Base-by-base conservation (phyloP, 2,888 invertebrate species). In the Ptychoptera contaminata region DNA sequence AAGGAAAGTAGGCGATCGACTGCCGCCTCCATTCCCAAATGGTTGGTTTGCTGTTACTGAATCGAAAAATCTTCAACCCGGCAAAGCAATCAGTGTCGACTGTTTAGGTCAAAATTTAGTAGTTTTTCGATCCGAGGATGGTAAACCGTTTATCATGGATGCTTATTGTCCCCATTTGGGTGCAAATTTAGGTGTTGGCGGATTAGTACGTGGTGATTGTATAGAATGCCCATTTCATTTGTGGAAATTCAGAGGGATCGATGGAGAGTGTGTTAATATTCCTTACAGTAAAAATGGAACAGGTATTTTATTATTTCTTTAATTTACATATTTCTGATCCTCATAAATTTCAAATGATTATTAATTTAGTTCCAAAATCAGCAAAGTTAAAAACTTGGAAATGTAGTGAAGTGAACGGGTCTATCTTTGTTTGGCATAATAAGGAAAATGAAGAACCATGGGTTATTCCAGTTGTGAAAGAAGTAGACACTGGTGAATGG, bases 141-240 rank as follows among this genome's bases (percentile, higher is more conserved):
- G 81, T 0, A 53, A 67, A 4, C 77, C 76, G 0, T 74, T 78
- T 44, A 74, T 83, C 1, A 67, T 90, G 31, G 82, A 91, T 60
- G 88, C 91, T 0, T 88, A 87, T 58, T 92, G 92, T 54, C 90
- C 91, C 0, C 92, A 92, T 58, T 67, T 92, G 52, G 92, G 92
- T 0, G 91, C 92, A 0, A 86, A 91, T 59, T 65, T 92, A 56
- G 87, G 76, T 0, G 70, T 82, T 1, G 88, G 87, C 0, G 90
- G 90, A 0, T 73, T 71, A 0, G 85, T 88, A 0, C 62, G 69
- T 32, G 84, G 80, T 0, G 77, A 82, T 55, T 85, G 85, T 53
- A 73, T 92, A 8, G 79, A 83, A 55, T 92, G 92, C 54, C 91
- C 91, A 0, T 92, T 92, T 63, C 92, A 92, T 55, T 79, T 79